A percentile compares a stretch with the other conserved stretches of the same genome.
Evolutionary conservation across 1,140 invertebrate genomes (phyloP).

Genomic region (Stratiolaelaps scimitus): DNA sequence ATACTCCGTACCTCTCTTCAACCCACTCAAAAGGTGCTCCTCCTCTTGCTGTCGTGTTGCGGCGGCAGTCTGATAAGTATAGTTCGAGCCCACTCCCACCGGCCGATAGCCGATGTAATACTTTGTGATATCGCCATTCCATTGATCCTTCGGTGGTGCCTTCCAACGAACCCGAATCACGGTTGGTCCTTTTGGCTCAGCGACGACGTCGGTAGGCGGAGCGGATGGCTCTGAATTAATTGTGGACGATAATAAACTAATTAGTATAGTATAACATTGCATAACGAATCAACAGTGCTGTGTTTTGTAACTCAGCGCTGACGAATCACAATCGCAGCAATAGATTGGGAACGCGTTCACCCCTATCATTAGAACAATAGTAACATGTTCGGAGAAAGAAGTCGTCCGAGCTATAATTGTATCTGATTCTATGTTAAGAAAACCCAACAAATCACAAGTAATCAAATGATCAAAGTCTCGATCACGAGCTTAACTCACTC

Average conservation of each 20-base stretch:
- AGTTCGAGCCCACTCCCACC: slow-evolving; percentile 32
- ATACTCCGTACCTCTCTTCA: slow-evolving; percentile 37
- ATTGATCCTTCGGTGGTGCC: slow-evolving; percentile 67
- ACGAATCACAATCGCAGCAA: no score
- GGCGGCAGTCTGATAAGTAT: slow-evolving; percentile 33
- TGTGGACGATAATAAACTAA: slow-evolving; percentile 14
- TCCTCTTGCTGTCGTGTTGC: slow-evolving; percentile 31
- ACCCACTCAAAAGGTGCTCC: slow-evolving; percentile 35
- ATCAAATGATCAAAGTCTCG: background rate
- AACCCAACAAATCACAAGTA: background rate
- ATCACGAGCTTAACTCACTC: slow-evolving; percentile 37
- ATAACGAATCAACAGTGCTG: no score
- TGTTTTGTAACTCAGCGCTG: no score
- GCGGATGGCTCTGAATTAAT: slow-evolving; percentile 34
- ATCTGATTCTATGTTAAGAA: background rate
- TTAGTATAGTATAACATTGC: no score
- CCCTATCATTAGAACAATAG: no score
- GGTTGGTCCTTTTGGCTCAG: slow-evolving; percentile 35
- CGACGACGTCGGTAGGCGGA: slow-evolving; percentile 36
- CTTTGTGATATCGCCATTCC: slow-evolving; percentile 82
- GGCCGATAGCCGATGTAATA: slow-evolving; percentile 45
- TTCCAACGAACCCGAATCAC: slow-evolving; percentile 37
- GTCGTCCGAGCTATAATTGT: background rate
- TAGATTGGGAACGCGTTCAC: no score
- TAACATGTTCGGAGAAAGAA: background rate